These are phyloP conservation scores for Caiman crocodilus DNA, from an alignment of 2,797 vertebrate genomes.

Conservation along the genomic window DNA sequence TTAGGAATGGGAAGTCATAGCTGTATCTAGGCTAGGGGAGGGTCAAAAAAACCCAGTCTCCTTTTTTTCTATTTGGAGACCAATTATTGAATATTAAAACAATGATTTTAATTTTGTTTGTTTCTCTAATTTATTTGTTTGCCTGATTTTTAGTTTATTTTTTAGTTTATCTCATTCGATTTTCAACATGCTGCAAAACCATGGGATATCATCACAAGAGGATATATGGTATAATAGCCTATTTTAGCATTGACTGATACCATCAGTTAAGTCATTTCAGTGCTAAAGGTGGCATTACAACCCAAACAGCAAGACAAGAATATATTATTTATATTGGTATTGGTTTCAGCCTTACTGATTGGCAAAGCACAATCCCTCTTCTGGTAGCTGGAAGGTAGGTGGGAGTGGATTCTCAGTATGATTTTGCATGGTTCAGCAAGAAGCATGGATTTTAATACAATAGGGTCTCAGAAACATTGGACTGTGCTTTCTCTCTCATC, in stretches of 20 bases:
- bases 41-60: background rate
- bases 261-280: background rate
- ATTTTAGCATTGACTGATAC: background rate
- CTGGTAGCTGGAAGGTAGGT: background rate
- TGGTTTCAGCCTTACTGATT: background rate
- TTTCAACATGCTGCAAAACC: background rate
- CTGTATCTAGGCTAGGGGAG: background rate
- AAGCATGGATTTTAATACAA: accelerated
- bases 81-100: too few relatives aligned
- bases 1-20: background rate
- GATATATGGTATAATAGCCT: background rate
- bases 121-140: background rate
- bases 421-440: accelerated
- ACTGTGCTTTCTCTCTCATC: background rate
- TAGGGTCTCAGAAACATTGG: background rate
- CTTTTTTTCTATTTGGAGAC: background rate
- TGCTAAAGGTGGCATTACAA: background rate
- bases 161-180: background rate
- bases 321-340: accelerated
- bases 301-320: background rate
- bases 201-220: background rate
- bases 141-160: background rate
- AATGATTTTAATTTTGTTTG: too few relatives aligned
- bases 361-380: accelerated
- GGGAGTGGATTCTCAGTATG: background rate